Percentiles rank a stretch among this genome's conserved stretches.
These are phyloP conservation scores for Gari tellinella DNA, from an alignment of 2,888 invertebrate genomes.

Conservation along the genomic window DNA sequence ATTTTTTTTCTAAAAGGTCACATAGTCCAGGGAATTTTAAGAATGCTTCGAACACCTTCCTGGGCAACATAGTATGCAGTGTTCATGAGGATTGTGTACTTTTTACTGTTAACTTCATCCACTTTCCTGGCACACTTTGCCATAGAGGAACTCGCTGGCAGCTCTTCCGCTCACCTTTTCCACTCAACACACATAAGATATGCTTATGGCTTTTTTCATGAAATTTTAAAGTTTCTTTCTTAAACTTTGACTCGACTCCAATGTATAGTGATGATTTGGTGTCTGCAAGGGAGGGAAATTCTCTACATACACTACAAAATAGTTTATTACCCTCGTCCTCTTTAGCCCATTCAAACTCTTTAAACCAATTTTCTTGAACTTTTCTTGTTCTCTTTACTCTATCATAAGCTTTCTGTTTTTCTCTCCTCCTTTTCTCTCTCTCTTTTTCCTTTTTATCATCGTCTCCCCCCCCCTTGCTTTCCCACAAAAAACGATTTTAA, in stretches of 20 bases:
- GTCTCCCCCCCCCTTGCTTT: too few species aligned
- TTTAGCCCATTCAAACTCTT: neutral
- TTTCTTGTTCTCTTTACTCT: neutral
- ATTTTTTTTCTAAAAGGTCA: slow-evolving; percentile 22
- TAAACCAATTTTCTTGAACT: neutral
- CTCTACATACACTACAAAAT: slow-evolving; percentile 9
- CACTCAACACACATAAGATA: slow-evolving; percentile 8
- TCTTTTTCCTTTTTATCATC: too few species aligned
- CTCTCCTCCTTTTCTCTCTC: too few species aligned
- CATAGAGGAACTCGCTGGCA: slow-evolving; percentile 13
- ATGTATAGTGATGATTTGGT: slow-evolving; percentile 8
- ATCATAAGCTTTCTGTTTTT: too few species aligned
- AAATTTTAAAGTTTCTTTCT: slow-evolving; percentile 26
- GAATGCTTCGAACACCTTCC: slow-evolving; percentile 14
- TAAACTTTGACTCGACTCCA: slow-evolving; percentile 12
- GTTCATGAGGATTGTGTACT: slow-evolving; percentile 25
- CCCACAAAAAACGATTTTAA: too few species aligned
- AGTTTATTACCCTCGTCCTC: neutral
- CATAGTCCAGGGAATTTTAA: slow-evolving; percentile 21
- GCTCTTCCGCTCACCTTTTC: slow-evolving; percentile 9
- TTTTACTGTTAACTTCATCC: slow-evolving; percentile 13
- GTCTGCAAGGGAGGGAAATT: slow-evolving; percentile 11
- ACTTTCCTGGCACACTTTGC: slow-evolving; percentile 6
- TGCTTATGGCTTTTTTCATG: slow-evolving; percentile 40
- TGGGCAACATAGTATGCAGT: slow-evolving; percentile 33